Conservation (phyloP, 2,797 vertebrate species). For the Rhincodon typus region DNA sequence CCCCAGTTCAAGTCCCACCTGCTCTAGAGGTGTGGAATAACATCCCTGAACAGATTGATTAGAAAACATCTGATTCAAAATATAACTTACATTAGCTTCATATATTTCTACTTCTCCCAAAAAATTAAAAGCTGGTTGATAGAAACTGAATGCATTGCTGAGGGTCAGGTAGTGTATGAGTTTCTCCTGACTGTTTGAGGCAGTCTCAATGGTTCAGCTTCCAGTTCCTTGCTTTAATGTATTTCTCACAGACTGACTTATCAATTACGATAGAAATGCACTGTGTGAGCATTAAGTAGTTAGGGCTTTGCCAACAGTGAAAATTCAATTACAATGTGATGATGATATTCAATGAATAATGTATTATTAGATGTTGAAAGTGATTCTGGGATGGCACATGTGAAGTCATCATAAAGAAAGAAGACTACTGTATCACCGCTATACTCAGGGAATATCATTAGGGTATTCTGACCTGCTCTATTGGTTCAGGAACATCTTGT, state of each 20-base stretch:
- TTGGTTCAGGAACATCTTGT: not conserved
- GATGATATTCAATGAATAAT: not conserved
- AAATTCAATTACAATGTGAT: not conserved
- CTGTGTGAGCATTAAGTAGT: not conserved
- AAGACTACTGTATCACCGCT: not conserved
- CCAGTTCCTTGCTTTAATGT: not conserved
- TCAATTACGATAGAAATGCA: not conserved
- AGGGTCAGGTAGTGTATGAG: not conserved
- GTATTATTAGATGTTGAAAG: not conserved
- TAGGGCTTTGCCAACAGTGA: not conserved
- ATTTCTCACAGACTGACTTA: not conserved
- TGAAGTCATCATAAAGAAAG: not conserved
- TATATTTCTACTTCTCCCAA: not conserved
- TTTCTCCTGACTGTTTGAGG: not conserved
- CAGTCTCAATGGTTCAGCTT: not conserved
- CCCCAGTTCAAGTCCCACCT: too few species aligned
- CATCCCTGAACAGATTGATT: too few species aligned
- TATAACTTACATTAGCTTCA: not conserved
- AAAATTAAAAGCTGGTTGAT: not conserved
- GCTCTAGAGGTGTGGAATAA: too few species aligned
- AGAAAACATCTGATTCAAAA: too few species aligned
- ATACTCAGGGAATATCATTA: not conserved
- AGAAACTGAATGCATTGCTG: not conserved
- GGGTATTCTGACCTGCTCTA: not conserved
- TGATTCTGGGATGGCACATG: not conserved